A percentile compares a stretch with the other conserved stretches of the same genome.
phyloP scores from a whole-genome alignment of 1,140 invertebrate genomes.

The Temnothorax longispinosus region DNA sequence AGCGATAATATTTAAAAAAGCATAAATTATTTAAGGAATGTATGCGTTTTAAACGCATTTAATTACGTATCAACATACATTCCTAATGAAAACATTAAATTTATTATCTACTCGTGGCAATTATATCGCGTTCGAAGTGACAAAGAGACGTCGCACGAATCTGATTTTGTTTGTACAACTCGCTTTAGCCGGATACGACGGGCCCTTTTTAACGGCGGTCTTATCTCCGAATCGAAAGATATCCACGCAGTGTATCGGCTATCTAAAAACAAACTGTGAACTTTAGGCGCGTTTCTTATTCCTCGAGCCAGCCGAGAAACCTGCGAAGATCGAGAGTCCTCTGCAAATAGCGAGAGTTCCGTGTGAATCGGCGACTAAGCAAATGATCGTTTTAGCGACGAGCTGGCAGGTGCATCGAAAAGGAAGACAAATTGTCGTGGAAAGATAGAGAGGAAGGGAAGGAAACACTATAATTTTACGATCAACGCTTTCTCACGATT shows the following conservation, averaged over 20 bases:
- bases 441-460: neutral
- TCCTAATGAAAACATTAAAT: neutral
- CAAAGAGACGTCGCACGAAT: slow-evolving; percentile 51
- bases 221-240: slow-evolving; percentile 76
- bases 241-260: slow-evolving; percentile 64
- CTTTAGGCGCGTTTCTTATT: slow-evolving; percentile 10
- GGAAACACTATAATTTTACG: slow-evolving; percentile 4
- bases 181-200: slow-evolving; percentile 61
- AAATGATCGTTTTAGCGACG: slow-evolving; percentile 66
- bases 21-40: neutral
- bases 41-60: neutral
- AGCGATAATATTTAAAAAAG: neutral
- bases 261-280: slow-evolving; percentile 72
- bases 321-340: slow-evolving; percentile 69
- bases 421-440: slow-evolving; percentile 2
- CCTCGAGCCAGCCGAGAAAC: slow-evolving; percentile 34
- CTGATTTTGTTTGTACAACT: slow-evolving; percentile 73
- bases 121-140: neutral
- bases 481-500: slow-evolving; percentile 49
- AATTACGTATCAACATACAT: neutral
- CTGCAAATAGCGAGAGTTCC: slow-evolving; percentile 62
- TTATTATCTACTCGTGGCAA: neutral
- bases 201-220: slow-evolving; percentile 60
- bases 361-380: slow-evolving; percentile 64
- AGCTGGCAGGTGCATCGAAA: slow-evolving; percentile 67